Evolutionary conservation across 2,888 invertebrate species (phyloP), one percentile per base, ranked within the genome.

Genomic region (Aphodius granarius): DNA sequence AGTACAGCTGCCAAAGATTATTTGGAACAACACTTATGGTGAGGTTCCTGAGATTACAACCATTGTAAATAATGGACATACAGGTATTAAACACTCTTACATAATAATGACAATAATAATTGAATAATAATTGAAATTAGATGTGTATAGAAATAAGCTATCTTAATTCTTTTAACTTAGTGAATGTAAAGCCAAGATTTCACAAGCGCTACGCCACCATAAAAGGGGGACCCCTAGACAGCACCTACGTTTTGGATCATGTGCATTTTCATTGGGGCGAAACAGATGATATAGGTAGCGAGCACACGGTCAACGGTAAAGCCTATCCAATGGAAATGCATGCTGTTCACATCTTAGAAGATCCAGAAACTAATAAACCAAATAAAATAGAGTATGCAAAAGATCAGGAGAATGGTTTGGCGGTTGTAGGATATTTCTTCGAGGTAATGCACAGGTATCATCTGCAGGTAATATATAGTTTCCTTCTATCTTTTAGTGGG

Each of bases 221-320:
- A 64, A 72, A 77, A 16, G 90, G 89, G 0, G 93, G 93, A 0
- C 91, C 91, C 0, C 88, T 93, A 68, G 75, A 85, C 2, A 89
- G 89, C 2, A 90, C 90, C 76, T 92, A 92, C 79, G 86, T 91
- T 0, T 88, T 93, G 71, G 91, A 92, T 0, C 91, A 92, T 83
- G 85, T 92, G 22, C 92, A 93, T 84, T 92, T 93, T 81, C 93
- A 93, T 81, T 93, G 93, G 93, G 92, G 92, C 1, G 81, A 85
- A 0, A 86, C 88, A 72, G 89, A 91, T 83, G 88, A 89, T 85
- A 88, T 89, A 77, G 93, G 93, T 1, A 92, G 92, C 76, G 93
- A 92, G 63, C 93, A 93, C 79, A 88, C 89, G 0, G 86, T 92
- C 0, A 92, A 92, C 78, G 88, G 88, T 23, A 82, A 82, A 68